Conservation (phyloP, 2,797 vertebrate species). For the Bradypodion pumilum region DNA sequence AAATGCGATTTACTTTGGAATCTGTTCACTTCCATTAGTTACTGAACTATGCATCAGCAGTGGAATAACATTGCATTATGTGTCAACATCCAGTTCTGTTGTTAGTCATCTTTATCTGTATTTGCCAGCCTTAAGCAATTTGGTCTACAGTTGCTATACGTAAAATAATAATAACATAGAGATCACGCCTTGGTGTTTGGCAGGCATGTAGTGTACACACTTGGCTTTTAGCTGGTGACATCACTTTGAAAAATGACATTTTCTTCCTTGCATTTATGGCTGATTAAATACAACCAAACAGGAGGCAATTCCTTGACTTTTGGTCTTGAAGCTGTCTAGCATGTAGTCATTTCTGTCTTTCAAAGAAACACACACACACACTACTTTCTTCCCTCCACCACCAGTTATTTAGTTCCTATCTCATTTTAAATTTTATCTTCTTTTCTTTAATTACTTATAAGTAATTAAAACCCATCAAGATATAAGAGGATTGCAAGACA, state of each 20-base stretch:
- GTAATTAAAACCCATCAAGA: background rate
- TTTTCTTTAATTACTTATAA: background rate
- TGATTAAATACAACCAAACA: conserved; percentile 46
- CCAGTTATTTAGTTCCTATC: background rate
- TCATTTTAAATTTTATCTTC: background rate
- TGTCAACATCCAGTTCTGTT: conserved; percentile 4
- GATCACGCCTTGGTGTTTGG: conserved; percentile 45
- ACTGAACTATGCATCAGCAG: conserved; percentile 25
- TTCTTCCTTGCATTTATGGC: conserved; percentile 43
- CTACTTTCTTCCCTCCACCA: background rate
- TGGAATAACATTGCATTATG: conserved; percentile 13
- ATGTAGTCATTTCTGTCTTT: conserved; percentile 32
- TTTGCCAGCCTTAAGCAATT: conserved; percentile 30
- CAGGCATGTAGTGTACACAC: conserved; percentile 21
- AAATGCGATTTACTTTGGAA: conserved; percentile 35
- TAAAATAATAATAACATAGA: conserved; percentile 32
- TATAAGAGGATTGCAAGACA: background rate
- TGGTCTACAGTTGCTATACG: conserved; percentile 14
- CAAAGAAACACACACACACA: background rate
- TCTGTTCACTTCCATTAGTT: conserved; percentile 24
- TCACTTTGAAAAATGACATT: conserved; percentile 51
- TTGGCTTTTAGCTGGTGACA: conserved; percentile 53
- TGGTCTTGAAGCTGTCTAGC: conserved; percentile 12
- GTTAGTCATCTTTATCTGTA: conserved; percentile 42
- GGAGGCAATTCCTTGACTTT: conserved; percentile 40